Percentiles rank a stretch among this genome's conserved stretches.
Conservation (phyloP, 2,888 invertebrate genomes). For the Minunthozetes semirufus region DNA sequence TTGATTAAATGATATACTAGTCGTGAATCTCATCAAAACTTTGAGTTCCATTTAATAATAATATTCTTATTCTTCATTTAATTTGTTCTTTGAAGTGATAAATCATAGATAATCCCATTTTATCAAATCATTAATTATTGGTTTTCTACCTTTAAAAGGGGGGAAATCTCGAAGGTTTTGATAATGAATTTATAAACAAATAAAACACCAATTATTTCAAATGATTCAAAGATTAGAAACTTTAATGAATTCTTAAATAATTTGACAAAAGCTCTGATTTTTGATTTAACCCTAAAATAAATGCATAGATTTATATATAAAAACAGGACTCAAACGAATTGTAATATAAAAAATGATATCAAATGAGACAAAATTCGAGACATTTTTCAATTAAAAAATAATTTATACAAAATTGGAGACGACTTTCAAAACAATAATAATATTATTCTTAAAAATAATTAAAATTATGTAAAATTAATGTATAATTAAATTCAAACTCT, state of each 20-base stretch:
- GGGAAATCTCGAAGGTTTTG: no score
- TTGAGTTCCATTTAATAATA: no score
- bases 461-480: neutral
- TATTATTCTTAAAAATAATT: neutral
- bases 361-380: neutral
- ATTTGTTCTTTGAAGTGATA: no score
- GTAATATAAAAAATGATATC: neutral
- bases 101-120: no score
- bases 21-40: no score
- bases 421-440: neutral
- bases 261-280: neutral
- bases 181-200: no score
- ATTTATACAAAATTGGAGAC: conserved; percentile 8
- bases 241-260: neutral
- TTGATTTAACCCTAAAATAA: conserved; percentile 24
- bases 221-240: neutral
- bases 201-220: neutral
- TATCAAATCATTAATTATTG: no score
- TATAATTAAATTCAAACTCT: conserved; percentile 17
- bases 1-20: no score
- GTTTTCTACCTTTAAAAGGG: no score
- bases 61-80: no score
- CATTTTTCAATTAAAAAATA: neutral
- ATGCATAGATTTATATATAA: conserved; percentile 17
- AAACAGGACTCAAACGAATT: conserved; percentile 3